Evolutionary conservation across 2,888 invertebrate genomes (phyloP).

Genomic region (Lottia gigantea): DNA sequence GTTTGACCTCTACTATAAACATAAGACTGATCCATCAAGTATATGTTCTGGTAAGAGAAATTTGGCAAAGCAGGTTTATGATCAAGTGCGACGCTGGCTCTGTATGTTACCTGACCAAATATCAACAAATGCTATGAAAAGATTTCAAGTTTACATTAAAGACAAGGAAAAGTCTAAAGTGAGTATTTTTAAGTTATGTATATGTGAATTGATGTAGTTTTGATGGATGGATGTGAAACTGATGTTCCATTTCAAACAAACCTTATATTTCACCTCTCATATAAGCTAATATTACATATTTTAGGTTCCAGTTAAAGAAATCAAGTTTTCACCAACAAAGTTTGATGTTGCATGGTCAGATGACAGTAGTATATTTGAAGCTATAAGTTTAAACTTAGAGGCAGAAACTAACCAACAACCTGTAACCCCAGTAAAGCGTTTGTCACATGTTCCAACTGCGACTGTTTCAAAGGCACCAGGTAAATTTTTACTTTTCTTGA

Average conservation of each 20-base stretch:
- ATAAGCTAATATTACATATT: background rate
- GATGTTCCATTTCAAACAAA: too few species aligned
- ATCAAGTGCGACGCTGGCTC: background rate
- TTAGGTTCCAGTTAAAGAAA: background rate
- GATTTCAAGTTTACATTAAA: background rate
- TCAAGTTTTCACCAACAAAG: background rate
- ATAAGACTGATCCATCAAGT: background rate
- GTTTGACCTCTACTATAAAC: background rate
- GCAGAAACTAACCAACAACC: too few species aligned
- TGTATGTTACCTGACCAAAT: background rate
- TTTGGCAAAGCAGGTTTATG: background rate
- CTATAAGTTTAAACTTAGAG: too few species aligned
- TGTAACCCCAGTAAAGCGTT: too few species aligned
- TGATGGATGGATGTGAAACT: background rate
- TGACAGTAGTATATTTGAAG: background rate
- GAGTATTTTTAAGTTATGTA: background rate
- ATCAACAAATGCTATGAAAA: background rate
- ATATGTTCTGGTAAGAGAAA: background rate
- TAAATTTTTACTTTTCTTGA: background rate
- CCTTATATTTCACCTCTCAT: background rate
- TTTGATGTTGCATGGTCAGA: background rate
- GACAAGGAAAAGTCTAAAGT: background rate
- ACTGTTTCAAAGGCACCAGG: background rate
- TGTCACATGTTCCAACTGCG: too few species aligned
- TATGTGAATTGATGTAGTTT: background rate